Evolutionary conservation across 2,888 invertebrate genomes (phyloP), one percentile per base, ranked within the genome.

Genomic region (Megastigmus dorsalis): DNA sequence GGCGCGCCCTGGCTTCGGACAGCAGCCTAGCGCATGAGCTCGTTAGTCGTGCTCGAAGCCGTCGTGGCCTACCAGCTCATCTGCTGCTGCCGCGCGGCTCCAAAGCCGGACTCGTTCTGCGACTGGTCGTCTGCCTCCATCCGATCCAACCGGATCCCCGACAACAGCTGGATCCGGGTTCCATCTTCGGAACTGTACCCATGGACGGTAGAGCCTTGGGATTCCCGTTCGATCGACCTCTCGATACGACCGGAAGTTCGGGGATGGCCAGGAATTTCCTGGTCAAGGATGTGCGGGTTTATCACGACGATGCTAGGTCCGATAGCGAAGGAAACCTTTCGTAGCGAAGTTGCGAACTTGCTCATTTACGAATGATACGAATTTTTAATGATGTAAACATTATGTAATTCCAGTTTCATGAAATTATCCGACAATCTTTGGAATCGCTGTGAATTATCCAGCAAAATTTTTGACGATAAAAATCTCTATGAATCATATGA

Each of bases 61-160:
- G 36, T 0, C 63, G 30, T 3, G 83, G 80, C 3, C 90, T 90
- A 83, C 92, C 93, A 5, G 89, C 91, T 71, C 90, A 92, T 77
- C 87, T 93, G 54, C 86, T 92, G 81, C 85, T 94, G 66, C 93
- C 94, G 79, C 92, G 90, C 83, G 93, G 92, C 6, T 43, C 30
- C 1, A 48, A 28, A 7, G 10, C 57, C 0, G 74, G 74, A 2
- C 15, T 74, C 2, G 26, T n/a, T 0, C 4, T 70, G 20, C 50
- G 52, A 77, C 85, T 93, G 76, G 89, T 91, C 89, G 91, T 91
- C 78, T 90, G 91, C 86, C 88, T 93, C 69, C 89, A 90, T 36
- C 91, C 92, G 7, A 15, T 50, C 6, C 89, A 88, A 88, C 90
- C 26, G 86, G 88, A 50, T 90, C 84, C 89, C 88, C 36, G 90